Evolutionary conservation across 2,888 invertebrate genomes (phyloP).

Genomic region (Criorhina ranunculi): DNA sequence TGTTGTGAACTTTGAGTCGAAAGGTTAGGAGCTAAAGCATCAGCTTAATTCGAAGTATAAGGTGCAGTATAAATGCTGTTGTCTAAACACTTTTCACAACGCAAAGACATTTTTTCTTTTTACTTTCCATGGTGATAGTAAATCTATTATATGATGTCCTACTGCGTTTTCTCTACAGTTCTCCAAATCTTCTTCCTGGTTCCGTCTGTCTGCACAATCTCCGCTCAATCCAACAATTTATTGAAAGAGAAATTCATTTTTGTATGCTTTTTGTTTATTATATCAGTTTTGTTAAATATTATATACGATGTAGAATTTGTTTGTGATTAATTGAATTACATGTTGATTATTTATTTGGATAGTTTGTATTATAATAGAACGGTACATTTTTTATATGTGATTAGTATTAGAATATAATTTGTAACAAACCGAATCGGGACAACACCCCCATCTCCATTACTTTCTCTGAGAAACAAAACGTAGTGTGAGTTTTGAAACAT

Average conservation of each 20-base stretch:
- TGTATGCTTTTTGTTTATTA: conserved; percentile 36
- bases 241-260: conserved; percentile 35
- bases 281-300: conserved; percentile 47
- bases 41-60: too few species aligned
- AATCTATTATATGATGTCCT: too few species aligned
- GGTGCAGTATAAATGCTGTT: too few species aligned
- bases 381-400: conserved; percentile 30
- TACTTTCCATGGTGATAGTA: too few species aligned
- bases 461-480: background rate
- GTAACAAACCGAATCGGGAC: background rate
- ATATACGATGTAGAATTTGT: conserved; percentile 29
- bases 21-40: too few species aligned
- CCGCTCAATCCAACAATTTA: background rate
- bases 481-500: background rate
- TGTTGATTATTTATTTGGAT: conserved; percentile 33
- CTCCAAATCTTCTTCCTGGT: too few species aligned
- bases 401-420: conserved; percentile 44
- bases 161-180: background rate
- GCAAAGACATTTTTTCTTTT: too few species aligned
- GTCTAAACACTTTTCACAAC: too few species aligned
- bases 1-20: too few species aligned
- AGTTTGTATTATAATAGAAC: conserved; percentile 46
- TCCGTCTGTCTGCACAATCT: too few species aligned
- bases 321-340: conserved; percentile 50
- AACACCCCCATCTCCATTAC: background rate